Percentiles rank a stretch among this genome's conserved stretches.
phyloP scores from a whole-genome alignment of 2,797 vertebrate species.

The Siniperca undulata region DNA sequence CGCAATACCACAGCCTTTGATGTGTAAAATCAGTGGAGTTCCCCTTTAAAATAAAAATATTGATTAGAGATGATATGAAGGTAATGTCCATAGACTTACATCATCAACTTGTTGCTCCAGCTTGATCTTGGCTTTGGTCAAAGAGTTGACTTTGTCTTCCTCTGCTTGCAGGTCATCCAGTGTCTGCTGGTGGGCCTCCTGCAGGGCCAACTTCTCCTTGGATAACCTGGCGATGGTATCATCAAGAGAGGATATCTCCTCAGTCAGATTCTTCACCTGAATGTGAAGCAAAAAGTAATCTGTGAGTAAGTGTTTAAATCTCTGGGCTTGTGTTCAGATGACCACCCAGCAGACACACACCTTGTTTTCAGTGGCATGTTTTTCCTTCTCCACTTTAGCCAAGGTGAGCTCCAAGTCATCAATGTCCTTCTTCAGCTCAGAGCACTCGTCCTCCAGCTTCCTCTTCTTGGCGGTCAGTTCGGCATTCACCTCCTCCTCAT shows the following conservation, averaged over 20 bases:
- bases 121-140: constrained; percentile 88
- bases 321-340: not conserved
- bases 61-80: not conserved
- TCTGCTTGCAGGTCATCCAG: constrained; percentile 88
- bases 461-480: constrained; percentile 84
- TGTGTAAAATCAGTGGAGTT: not conserved
- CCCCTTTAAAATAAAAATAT: not conserved
- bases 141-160: constrained; percentile 88
- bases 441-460: constrained; percentile 90
- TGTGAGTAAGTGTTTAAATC: not conserved
- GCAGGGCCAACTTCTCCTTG: constrained; percentile 84
- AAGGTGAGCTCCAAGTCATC: constrained; percentile 88
- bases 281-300: not conserved
- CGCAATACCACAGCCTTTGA: not conserved
- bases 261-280: constrained; percentile 89
- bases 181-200: constrained; percentile 86
- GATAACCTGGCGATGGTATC: constrained; percentile 86
- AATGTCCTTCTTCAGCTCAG: constrained; percentile 89
- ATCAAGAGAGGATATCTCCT: constrained; percentile 87
- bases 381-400: constrained; percentile 90
- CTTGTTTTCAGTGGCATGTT: constrained; percentile 90
- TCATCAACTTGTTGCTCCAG: constrained; percentile 91
- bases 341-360: constrained; percentile 53
- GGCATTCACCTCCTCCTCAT: constrained; percentile 90
- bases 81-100: constrained; percentile 70